Conservation (phyloP, 2,113 vertebrate species). For the Lates calcarifer region DNA sequence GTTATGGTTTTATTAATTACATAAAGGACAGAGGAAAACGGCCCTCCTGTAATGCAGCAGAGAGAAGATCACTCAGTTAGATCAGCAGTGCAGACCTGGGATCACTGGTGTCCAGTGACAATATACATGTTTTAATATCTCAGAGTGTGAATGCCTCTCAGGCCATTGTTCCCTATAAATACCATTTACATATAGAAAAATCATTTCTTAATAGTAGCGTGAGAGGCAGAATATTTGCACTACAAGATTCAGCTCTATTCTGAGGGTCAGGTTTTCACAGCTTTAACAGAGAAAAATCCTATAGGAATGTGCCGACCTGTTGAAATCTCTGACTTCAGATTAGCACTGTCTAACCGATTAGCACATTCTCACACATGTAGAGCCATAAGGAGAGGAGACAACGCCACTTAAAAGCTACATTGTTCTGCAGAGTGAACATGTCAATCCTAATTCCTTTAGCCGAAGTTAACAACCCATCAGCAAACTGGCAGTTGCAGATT, state of each 20-base stretch:
- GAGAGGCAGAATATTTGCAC: constrained; percentile 39
- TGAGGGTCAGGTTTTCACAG: constrained; percentile 58
- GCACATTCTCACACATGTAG: constrained; percentile 56
- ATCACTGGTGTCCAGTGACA: constrained; percentile 8
- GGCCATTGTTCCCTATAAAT: not conserved
- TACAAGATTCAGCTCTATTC: constrained; percentile 30
- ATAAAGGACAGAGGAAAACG: too few relatives aligned
- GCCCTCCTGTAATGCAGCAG: not conserved
- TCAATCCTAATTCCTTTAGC: constrained; percentile 80
- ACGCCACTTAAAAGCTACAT: constrained; percentile 77
- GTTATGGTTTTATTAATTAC: not conserved
- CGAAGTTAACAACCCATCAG: constrained; percentile 74
- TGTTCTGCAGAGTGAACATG: constrained; percentile 80
- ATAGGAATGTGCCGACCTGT: constrained; percentile 55
- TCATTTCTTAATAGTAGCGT: constrained; percentile 9
- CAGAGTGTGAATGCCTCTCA: not conserved
- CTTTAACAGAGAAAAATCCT: constrained; percentile 45
- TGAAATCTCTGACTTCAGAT: constrained; percentile 73
- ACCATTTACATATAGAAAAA: constrained; percentile 27
- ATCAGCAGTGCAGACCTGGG: constrained; percentile 5
- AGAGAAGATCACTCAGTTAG: not conserved
- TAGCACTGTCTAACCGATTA: constrained; percentile 67
- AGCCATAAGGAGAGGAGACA: constrained; percentile 60
- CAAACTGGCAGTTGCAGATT: constrained; percentile 60
- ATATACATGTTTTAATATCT: constrained; percentile 27